Evolutionary conservation across 2,113 vertebrate species (phyloP), one percentile per base, ranked within the genome.

Genomic region (Lota lota): DNA sequence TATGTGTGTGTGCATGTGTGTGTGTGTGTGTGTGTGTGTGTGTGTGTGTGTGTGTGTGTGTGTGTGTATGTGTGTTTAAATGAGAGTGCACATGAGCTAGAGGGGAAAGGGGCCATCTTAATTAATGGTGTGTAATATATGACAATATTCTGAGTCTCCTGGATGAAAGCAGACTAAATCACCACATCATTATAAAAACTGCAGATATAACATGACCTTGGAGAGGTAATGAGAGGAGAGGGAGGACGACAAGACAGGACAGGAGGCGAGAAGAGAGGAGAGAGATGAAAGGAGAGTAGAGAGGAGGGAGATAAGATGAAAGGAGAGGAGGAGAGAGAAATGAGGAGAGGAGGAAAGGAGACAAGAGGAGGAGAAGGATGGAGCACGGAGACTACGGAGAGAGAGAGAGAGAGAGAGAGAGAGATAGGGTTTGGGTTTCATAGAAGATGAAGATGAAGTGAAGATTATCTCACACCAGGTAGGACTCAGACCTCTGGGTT

Each of bases 81-180:
- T 47, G 40, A 47, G 40, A 47, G 40, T 12, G 11, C 14, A 14
- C 22, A 22, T 11, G 40, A 47, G 10, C 40, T 47, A 14, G 40
- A 47, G 40, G 12, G 40, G 40, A 77, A 75, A 78, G 79, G 65
- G 74, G 68, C 59, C 7, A 6, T 24, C 76, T 77, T 85, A 85
- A 90, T 86, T 88, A 87, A 88, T 78, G 81, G 82, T 62, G 77
- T 83, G 76, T 79, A 83, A 87, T 88, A 83, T 84, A 85, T 59
- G 85, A 86, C 67, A 72, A 63, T 68, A 70, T 78, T 75, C 73
- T 71, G 57, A 76, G 64, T 66, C 80, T 88, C 88, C 80, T 79
- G 85, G 83, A 88, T 87, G 77, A 79, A 81, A 86, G 83, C 85
- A 61, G 75, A 63, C 63, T 50, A 82, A 83, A 79, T 80, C 72